These are phyloP conservation scores for Drosophila punjabiensis DNA, from an alignment of 1,140 invertebrate species.

Conservation along the genomic window DNA sequence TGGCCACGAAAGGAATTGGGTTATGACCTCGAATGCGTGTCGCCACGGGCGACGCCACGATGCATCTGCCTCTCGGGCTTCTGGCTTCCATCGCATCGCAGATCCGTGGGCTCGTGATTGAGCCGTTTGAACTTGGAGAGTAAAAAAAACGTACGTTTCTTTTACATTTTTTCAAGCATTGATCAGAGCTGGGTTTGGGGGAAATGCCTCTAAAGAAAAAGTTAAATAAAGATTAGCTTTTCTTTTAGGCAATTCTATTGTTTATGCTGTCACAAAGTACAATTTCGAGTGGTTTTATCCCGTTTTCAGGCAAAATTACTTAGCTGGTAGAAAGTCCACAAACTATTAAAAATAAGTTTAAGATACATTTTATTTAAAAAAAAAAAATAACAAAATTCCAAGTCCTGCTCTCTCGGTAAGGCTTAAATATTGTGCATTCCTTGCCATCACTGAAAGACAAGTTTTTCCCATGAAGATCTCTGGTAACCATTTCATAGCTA, in stretches of 20 bases:
- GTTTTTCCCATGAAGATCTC: background rate
- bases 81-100: constrained; percentile 10
- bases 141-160: constrained; percentile 9
- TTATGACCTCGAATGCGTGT: constrained; percentile 85
- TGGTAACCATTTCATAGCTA: background rate
- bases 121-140: constrained; percentile 54
- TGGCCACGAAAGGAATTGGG: constrained; percentile 77
- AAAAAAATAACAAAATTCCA: background rate
- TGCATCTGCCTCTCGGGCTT: constrained; percentile 6
- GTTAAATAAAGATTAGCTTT: background rate
- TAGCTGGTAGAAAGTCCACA: background rate
- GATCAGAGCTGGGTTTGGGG: background rate
- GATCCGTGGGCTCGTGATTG: constrained; percentile 56
- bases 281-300: background rate
- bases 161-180: constrained; percentile 13
- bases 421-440: background rate
- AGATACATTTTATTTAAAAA: background rate
- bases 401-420: background rate
- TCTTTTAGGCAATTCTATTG: constrained; percentile 20
- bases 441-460: background rate
- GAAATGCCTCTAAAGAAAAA: constrained; percentile 12
- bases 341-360: background rate
- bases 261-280: background rate
- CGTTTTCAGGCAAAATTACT: background rate
- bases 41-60: constrained; percentile 51